These are phyloP conservation scores for Anthonomus grandis DNA, from an alignment of 1,140 invertebrate species.

Conservation along the genomic window DNA sequence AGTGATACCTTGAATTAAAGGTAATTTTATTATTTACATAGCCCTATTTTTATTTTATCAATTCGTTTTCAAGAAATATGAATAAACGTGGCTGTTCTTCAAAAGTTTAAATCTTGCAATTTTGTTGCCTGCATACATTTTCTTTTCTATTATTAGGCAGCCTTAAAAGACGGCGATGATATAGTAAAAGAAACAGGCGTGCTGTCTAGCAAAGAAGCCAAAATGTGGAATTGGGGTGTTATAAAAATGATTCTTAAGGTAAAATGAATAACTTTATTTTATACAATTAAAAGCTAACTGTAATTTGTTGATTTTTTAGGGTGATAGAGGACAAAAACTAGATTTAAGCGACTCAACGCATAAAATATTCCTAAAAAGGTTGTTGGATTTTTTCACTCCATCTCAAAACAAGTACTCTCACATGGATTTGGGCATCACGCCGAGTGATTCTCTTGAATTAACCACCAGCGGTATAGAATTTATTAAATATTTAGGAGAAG, in stretches of 20 bases:
- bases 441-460: conserved; percentile 56
- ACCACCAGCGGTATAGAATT: conserved; percentile 73
- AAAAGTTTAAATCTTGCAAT: too few species aligned
- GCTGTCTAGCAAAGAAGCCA: conserved; percentile 65
- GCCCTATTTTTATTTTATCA: too few species aligned
- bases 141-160: conserved; percentile 46
- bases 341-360: conserved; percentile 72
- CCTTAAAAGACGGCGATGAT: conserved; percentile 60
- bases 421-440: conserved; percentile 55
- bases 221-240: conserved; percentile 81
- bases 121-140: too few species aligned
- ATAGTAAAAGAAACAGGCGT: conserved; percentile 72
- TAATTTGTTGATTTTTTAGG: conserved; percentile 21
- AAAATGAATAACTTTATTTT: conserved; percentile 15
- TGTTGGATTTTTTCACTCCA: conserved; percentile 85
- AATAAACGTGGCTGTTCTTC: too few species aligned
- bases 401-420: conserved; percentile 82
- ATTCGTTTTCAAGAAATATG: too few species aligned
- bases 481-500: conserved; percentile 71
- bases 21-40: too few species aligned
- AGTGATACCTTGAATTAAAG: too few species aligned
- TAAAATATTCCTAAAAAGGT: conserved; percentile 72
- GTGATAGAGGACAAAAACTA: conserved; percentile 44
- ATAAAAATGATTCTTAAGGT: conserved; percentile 77
- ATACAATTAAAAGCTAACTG: not conserved